Evolutionary conservation across 2,888 invertebrate species (phyloP).

Genomic region (Cataglyphis livida): DNA sequence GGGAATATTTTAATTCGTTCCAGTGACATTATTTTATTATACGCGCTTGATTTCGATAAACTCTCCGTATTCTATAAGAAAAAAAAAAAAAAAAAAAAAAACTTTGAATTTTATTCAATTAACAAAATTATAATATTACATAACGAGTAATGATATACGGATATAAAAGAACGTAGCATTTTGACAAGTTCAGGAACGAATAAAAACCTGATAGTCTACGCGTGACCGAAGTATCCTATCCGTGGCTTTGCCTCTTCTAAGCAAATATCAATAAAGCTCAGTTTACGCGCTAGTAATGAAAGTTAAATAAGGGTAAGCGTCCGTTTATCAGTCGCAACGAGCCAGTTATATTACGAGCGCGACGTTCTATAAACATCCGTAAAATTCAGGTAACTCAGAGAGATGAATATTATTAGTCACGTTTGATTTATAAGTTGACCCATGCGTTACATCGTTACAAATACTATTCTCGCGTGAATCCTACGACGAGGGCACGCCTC

Average conservation of each 20-base stretch:
- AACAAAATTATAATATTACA: background rate
- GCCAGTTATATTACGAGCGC: conserved; percentile 50
- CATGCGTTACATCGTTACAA: conserved; percentile 26
- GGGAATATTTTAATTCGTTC: background rate
- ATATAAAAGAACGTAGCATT: conserved; percentile 11
- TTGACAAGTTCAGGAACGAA: conserved; percentile 24
- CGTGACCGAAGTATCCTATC: conserved; percentile 80
- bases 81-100: background rate
- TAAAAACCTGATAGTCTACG: conserved; percentile 56
- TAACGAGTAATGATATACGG: background rate
- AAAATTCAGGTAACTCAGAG: conserved; percentile 16
- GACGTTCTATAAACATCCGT: conserved; percentile 76
- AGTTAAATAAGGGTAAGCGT: conserved; percentile 79
- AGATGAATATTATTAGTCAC: conserved; percentile 2
- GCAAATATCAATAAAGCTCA: conserved; percentile 80
- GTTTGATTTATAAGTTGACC: background rate
- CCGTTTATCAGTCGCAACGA: conserved; percentile 57
- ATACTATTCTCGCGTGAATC: background rate
- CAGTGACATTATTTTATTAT: background rate
- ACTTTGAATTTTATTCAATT: background rate
- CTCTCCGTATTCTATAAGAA: background rate
- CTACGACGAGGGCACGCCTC: conserved; percentile 27
- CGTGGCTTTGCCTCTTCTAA: conserved; percentile 75
- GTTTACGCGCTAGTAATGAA: conserved; percentile 80
- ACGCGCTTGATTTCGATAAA: conserved; percentile 1